A percentile compares a stretch with the other conserved stretches of the same genome.
These are phyloP conservation scores for Papilio aristodemus DNA, from an alignment of 1,140 invertebrate species.

Conservation along the genomic window DNA sequence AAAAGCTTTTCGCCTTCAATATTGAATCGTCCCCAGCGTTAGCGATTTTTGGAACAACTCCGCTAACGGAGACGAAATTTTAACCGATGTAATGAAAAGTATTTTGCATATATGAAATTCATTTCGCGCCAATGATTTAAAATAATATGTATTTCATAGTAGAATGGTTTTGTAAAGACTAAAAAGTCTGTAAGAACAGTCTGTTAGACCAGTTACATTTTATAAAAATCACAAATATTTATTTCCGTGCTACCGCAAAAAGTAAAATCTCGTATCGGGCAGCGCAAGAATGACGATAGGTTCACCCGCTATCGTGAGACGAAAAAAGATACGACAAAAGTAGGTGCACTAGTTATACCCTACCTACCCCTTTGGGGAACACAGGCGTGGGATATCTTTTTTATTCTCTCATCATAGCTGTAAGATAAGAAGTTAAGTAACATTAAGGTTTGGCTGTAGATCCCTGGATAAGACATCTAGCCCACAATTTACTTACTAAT, in stretches of 20 bases:
- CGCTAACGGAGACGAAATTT: not conserved
- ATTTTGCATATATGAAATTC: conserved; percentile 14
- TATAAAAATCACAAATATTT: no score
- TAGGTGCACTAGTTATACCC: no score
- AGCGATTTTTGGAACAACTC: conserved; percentile 14
- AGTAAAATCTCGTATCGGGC: no score
- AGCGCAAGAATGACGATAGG: no score
- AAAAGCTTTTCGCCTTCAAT: conserved; percentile 19
- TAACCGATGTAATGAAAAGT: conserved; percentile 1
- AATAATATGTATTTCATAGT: not conserved
- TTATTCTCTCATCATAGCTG: not conserved
- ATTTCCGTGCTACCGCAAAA: no score
- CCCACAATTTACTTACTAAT: conserved; percentile 48
- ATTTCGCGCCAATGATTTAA: not conserved
- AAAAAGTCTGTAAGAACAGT: no score
- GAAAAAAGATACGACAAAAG: no score
- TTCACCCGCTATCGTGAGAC: no score
- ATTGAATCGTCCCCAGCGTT: conserved; percentile 7
- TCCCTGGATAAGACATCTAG: conserved; percentile 32
- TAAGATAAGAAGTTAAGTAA: conserved; percentile 21
- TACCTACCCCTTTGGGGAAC: no score
- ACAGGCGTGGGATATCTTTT: no score
- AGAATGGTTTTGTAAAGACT: not conserved
- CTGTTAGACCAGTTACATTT: no score
- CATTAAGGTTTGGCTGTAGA: conserved; percentile 22